These are phyloP conservation scores for Whitmania pigra DNA, from an alignment of 1,140 invertebrate genomes.

Conservation along the genomic window DNA sequence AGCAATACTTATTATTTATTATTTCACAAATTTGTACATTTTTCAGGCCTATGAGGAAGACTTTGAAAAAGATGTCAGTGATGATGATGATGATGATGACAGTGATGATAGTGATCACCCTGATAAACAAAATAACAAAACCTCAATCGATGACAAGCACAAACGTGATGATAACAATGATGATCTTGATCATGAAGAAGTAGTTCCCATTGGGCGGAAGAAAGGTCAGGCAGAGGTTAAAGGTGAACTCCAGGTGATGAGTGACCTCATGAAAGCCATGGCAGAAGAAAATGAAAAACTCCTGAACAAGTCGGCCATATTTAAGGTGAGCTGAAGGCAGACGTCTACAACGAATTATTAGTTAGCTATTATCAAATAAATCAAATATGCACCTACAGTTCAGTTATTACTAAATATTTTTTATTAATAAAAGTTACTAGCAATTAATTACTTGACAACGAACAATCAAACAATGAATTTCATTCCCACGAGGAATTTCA, in stretches of 20 bases:
- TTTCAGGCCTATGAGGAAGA: not conserved
- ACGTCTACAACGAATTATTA: not conserved
- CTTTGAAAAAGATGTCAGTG: conserved; percentile 2
- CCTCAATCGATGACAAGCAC: not conserved
- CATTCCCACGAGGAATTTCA: not conserved
- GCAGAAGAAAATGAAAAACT: conserved; percentile 8
- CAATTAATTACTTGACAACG: no score
- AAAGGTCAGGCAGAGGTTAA: not conserved
- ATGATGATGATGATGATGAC: not conserved
- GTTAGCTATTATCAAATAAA: no score
- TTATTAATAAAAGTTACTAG: not conserved
- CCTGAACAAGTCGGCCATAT: not conserved
- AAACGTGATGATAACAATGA: not conserved
- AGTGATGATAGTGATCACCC: not conserved
- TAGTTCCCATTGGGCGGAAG: not conserved
- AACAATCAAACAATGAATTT: not conserved
- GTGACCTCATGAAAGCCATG: conserved; percentile 1
- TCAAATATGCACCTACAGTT: no score
- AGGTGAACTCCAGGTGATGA: not conserved
- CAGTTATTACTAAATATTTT: not conserved
- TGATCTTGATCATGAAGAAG: not conserved
- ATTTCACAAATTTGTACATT: no score
- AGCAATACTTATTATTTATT: no score
- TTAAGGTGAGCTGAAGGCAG: not conserved
- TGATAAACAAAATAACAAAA: not conserved